Evolutionary conservation across 2,888 invertebrate genomes (phyloP).

Genomic region (Sinelater perroti): DNA sequence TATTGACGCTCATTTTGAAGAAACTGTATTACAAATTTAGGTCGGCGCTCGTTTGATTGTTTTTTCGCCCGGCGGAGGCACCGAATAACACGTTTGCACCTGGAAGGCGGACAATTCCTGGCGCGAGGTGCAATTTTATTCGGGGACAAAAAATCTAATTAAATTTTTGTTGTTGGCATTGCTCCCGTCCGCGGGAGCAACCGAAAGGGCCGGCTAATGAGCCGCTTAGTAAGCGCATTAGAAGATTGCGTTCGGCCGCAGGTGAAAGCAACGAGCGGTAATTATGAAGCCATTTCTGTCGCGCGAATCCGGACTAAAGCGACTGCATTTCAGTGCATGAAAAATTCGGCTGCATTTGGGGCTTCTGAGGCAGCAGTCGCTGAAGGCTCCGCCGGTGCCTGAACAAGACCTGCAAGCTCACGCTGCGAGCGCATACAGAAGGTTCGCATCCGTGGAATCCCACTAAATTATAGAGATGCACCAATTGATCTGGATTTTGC

Average conservation of each 20-base stretch:
- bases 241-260: neutral
- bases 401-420: no score
- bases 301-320: no score
- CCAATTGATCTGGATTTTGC: no score
- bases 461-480: no score
- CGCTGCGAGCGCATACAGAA: no score
- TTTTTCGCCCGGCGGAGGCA: neutral
- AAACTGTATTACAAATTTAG: conserved; percentile 24
- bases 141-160: conserved; percentile 1
- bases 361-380: no score
- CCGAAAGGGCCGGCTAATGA: neutral
- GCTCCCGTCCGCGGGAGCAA: neutral
- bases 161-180: neutral
- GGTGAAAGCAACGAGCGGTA: neutral
- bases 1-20: conserved; percentile 25
- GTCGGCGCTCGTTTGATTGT: conserved; percentile 14
- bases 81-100: conserved; percentile 10
- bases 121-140: conserved; percentile 2
- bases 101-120: conserved; percentile 14
- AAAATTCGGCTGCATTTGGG: neutral
- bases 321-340: no score
- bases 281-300: no score
- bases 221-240: neutral
- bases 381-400: no score
- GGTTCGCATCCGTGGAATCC: no score